A percentile compares a stretch with the other conserved stretches of the same genome.
Evolutionary conservation across 53 echinoderm and acorn worm genomes (phyloP).

Genomic region (Zoroaster sp.): DNA sequence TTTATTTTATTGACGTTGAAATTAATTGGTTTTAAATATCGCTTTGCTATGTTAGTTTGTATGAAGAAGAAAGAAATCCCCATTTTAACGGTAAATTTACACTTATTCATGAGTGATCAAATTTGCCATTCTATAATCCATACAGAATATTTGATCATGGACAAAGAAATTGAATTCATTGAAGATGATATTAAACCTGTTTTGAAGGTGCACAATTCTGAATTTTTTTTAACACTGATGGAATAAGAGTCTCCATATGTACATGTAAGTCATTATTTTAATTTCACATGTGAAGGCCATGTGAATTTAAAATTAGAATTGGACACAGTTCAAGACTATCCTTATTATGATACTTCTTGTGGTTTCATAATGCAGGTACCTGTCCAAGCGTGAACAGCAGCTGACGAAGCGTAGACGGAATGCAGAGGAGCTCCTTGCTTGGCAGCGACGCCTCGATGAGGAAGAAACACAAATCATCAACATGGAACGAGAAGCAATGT

Average conservation of each 20-base stretch:
- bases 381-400: conserved; percentile 87
- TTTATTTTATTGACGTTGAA: no score
- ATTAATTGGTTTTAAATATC: no score
- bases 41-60: no score
- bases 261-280: not conserved
- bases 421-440: conserved; percentile 89
- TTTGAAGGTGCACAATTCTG: no score
- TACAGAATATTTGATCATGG: no score
- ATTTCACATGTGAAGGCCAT: not conserved
- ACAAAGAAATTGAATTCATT: no score
- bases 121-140: no score
- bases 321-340: not conserved
- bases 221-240: no score
- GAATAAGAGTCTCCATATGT: not conserved
- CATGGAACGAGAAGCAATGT: conserved; percentile 80
- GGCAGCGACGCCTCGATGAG: conserved; percentile 92
- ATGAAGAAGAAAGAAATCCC: no score
- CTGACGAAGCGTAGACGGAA: conserved; percentile 80
- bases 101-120: no score
- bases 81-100: no score
- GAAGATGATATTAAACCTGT: no score
- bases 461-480: conserved; percentile 73
- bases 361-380: conserved; percentile 44
- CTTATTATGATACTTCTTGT: not conserved
- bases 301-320: not conserved